A percentile compares a stretch with the other conserved stretches of the same genome.
Conservation (phyloP, 2,797 vertebrate genomes). For the Betta splendens region DNA sequence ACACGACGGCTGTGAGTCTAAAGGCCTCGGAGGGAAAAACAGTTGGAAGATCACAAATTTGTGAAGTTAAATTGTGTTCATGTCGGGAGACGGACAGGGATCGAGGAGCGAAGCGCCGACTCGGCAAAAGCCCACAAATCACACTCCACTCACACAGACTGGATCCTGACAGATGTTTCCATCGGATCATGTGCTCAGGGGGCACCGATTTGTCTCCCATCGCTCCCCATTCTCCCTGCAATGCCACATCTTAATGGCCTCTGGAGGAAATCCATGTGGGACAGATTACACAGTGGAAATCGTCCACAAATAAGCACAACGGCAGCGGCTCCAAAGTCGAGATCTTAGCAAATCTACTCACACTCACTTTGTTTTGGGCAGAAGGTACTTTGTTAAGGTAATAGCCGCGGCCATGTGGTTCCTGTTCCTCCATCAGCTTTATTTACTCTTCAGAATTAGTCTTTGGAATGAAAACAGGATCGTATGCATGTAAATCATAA, state of each 20-base stretch:
- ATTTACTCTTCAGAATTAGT: not conserved
- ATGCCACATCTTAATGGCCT: slow-evolving; percentile 55
- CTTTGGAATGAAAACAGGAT: not conserved
- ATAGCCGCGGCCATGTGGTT: slow-evolving; percentile 39
- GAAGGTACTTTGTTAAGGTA: slow-evolving; percentile 46
- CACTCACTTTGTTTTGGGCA: slow-evolving; percentile 65
- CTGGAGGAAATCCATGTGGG: slow-evolving; percentile 72
- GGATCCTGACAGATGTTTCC: slow-evolving; percentile 47
- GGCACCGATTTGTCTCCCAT: slow-evolving; percentile 39
- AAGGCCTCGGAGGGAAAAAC: slow-evolving; percentile 28
- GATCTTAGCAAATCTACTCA: slow-evolving; percentile 66
- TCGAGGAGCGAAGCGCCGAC: slow-evolving; percentile 20
- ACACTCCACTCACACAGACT: slow-evolving; percentile 44
- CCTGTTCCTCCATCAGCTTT: slow-evolving; percentile 18
- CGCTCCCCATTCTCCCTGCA: slow-evolving; percentile 29
- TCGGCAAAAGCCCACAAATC: slow-evolving; percentile 59
- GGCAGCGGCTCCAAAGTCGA: slow-evolving; percentile 54
- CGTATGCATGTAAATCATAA: no score
- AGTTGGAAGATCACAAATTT: slow-evolving; percentile 28
- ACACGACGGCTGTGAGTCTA: slow-evolving; percentile 6
- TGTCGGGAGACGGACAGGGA: slow-evolving; percentile 43
- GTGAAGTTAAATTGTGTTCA: slow-evolving; percentile 14
- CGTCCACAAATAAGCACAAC: slow-evolving; percentile 74
- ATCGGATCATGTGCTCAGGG: slow-evolving; percentile 55
- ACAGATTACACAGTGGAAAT: slow-evolving; percentile 72